Evolutionary conservation across 2,888 invertebrate species (phyloP), one percentile per base, ranked within the genome.

Genomic region (Tigriopus californicus): DNA sequence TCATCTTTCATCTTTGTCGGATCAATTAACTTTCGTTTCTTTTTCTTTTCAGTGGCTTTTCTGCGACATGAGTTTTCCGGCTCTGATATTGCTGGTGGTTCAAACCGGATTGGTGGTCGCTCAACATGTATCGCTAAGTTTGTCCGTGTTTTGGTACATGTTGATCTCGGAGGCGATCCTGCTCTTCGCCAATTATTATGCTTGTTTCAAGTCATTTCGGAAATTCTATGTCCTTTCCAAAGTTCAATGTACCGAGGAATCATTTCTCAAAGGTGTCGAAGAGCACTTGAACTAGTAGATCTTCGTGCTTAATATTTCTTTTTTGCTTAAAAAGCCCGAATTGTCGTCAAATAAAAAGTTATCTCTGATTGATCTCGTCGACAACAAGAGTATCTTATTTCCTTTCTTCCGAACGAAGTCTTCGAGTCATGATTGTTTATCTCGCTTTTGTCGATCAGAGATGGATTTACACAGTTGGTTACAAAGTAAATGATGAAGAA

Each of bases 131-230:
- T 51, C 54, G 52, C 61, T 61, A 60, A 40, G 47, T 52, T 46
- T 57, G 13, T 54, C 22, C 58, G 42, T 55, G 52, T 55, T 55
- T 61, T 97, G 95, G 95, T 87, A 92, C 73, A 85, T 89, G 69
- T 80, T 91, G 62, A 71, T 94, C 52, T 85, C 92, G 1, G 77
- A 91, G 66, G 80, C 87, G 5, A 77, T 91, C 61, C 75, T 95
- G 52, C 77, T 92, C 41, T 82, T 91, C 68, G 85, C 86, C 63
- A 94, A 92, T 72, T 91, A 92, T 72, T 85, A 86, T 67, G 85
- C 89, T 0, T 76, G 95, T 49, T 95, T 90, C 70, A 89, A 90
- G 72, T 76, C 92, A 64, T 76, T 83, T 40, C 77, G 94, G 48
- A 90, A 92, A 71, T 88, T 84, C 68, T 74, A 90, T 4, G 80